Evolutionary conservation across 2,113 vertebrate genomes (phyloP), one percentile per base, ranked within the genome.

Genomic region (Microcebus murinus): DNA sequence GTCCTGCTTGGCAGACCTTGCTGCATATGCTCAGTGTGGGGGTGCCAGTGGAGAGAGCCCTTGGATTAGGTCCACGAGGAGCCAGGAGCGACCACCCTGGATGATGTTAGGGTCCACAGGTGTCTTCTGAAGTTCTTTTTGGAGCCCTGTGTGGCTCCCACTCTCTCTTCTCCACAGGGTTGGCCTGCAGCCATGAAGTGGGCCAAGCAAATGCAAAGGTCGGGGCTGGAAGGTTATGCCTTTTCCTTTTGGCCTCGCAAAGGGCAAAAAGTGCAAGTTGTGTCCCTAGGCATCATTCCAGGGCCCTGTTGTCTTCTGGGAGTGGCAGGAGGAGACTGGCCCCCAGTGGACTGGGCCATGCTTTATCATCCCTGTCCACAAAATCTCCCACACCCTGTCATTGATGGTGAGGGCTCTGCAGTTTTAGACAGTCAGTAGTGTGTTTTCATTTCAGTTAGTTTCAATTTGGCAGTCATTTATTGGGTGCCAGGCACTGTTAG

Each of bases 401-500:
- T 14, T 12, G 57, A 39, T 31, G 63, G 42, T 23, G 23, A 67
- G 57, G 39, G 20, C 87, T 80, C 18, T 1, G 0, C 34, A 15
- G 65, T 76, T 83, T 59, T 68, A 52, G 70, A 55, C 6, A 6
- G 63, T 70, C 36, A 39, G 29, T 15, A 20, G 45, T 42, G 27
- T 57, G 91, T 82, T 96, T 96, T 74, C 68, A 29, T 93, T 92
- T 89, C 45, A 4, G 31, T 67, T 55, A 9, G 83, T 67, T 81
- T 85, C n/a, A n/a, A 21, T 31, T 31, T 23, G 6, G 39, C 65
- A 52, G 59, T 67, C 20, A 45, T 91, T 73, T 81, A 42, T 17
- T 42, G 79, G 68, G 71, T 65, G 31, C 74, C 55, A 89, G 63
- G 68, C 73, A 23, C 42, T 20, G 48, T 39, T 88, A 31, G 25